A percentile compares a stretch with the other conserved stretches of the same genome.
Conservation (phyloP, 2,888 invertebrate species). For the Ochropacha duplaris region DNA sequence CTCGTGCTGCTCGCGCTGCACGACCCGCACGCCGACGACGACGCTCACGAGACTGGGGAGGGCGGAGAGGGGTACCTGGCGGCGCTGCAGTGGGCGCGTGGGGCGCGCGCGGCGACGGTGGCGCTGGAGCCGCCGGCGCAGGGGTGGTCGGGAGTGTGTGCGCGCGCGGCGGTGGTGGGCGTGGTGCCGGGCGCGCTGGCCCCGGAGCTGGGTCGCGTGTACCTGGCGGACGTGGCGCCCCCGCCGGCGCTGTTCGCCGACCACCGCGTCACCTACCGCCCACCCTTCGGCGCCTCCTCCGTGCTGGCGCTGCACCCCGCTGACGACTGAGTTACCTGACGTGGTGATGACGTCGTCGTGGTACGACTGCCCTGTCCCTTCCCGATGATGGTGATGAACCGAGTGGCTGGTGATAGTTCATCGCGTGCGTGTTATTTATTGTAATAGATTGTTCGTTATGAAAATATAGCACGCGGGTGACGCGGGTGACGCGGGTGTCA, state of each 20-base stretch:
- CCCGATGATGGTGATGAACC: no score
- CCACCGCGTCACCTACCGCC: conserved; percentile 89
- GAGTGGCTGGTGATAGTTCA: no score
- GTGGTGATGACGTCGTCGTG: no score
- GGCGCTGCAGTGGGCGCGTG: conserved; percentile 39
- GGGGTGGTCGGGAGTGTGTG: conserved; percentile 56
- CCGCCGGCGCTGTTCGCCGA: conserved; percentile 88
- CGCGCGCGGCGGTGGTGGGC: conserved; percentile 44
- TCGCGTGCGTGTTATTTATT: no score
- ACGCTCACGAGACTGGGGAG: conserved; percentile 43
- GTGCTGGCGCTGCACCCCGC: conserved; percentile 68
- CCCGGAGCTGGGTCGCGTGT: conserved; percentile 81
- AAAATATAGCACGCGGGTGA: no score
- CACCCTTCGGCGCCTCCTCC: conserved; percentile 86
- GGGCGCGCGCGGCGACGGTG: conserved; percentile 40
- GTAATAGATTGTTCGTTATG: no score
- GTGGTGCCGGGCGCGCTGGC: conserved; percentile 44
- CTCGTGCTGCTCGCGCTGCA: conserved; percentile 55
- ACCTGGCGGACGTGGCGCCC: conserved; percentile 93
- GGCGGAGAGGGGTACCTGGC: conserved; percentile 59
- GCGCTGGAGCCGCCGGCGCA: conserved; percentile 83
- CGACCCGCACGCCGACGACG: conserved; percentile 36
- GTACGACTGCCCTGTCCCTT: no score
- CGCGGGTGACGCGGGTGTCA: no score
- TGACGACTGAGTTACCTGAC: conserved; percentile 29